Conservation (phyloP, 1,140 invertebrate species). For the Drosophila bipectinata region DNA sequence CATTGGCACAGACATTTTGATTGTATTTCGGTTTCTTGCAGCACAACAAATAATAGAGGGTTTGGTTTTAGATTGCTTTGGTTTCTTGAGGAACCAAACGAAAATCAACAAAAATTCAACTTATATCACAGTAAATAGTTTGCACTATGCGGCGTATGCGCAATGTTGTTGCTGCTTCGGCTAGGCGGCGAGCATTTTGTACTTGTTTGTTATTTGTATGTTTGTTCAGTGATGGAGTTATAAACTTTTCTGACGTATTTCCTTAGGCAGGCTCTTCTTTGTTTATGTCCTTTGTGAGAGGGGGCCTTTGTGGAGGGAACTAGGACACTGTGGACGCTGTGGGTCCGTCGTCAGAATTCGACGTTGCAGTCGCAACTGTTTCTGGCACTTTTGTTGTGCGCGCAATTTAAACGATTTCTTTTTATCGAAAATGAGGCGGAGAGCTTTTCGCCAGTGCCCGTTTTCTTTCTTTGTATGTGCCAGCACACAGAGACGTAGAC, state of each 20-base stretch:
- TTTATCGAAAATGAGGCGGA: constrained; percentile 67
- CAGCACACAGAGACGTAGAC: constrained; percentile 6
- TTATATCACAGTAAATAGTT: constrained; percentile 70
- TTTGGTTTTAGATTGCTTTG: constrained; percentile 25
- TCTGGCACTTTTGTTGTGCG: constrained; percentile 70
- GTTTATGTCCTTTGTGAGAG: constrained; percentile 31
- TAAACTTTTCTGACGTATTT: constrained; percentile 10
- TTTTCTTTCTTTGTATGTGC: constrained; percentile 58
- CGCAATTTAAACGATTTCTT: constrained; percentile 81
- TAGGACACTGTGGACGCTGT: constrained; percentile 49
- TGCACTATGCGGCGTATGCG: constrained; percentile 70
- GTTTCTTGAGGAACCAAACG: constrained; percentile 14
- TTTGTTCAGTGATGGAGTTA: not conserved
- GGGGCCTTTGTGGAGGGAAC: constrained; percentile 14
- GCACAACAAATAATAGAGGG: constrained; percentile 7
- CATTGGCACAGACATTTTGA: constrained; percentile 68
- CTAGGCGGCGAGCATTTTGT: constrained; percentile 68
- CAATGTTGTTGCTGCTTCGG: constrained; percentile 34
- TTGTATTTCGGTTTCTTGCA: constrained; percentile 3
- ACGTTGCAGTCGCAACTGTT: constrained; percentile 78
- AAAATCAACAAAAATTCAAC: constrained; percentile 42
- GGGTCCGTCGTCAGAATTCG: constrained; percentile 59
- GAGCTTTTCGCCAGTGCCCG: constrained; percentile 58
- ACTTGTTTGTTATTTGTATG: constrained; percentile 24
- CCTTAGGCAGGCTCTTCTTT: constrained; percentile 5